A percentile compares a stretch with the other conserved stretches of the same genome.
Conservation (phyloP, 2,888 invertebrate genomes). For the Sisyra terminalis region DNA sequence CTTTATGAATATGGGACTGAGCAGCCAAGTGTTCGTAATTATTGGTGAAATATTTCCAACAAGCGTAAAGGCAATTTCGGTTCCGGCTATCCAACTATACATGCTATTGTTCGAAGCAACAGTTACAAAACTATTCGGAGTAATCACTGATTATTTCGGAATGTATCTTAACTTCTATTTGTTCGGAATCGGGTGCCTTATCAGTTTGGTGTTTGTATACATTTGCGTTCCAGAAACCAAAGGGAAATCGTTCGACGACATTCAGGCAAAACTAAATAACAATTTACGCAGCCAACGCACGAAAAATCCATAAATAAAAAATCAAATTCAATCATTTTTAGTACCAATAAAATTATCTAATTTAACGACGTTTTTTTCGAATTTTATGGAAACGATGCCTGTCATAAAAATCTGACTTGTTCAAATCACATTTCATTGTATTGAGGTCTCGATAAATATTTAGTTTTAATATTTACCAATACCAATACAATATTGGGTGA, state of each 20-base stretch:
- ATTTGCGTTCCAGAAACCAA: constrained; percentile 4
- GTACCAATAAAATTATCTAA: too few relatives aligned
- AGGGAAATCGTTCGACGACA: constrained; percentile 5
- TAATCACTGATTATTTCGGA: background rate
- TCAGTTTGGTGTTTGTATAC: constrained; percentile 3
- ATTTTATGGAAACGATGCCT: too few relatives aligned
- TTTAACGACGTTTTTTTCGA: too few relatives aligned
- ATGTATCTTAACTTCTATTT: constrained; percentile 1
- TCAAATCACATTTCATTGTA: too few relatives aligned
- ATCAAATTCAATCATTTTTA: too few relatives aligned
- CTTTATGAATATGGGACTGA: constrained; percentile 3
- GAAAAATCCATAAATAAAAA: too few relatives aligned
- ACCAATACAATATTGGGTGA: too few relatives aligned
- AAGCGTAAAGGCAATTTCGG: constrained; percentile 4
- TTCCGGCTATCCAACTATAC: background rate
- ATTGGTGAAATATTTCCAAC: constrained; percentile 4
- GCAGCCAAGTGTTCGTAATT: constrained; percentile 3
- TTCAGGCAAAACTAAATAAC: constrained; percentile 1
- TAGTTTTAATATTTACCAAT: too few relatives aligned
- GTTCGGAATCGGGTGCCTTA: background rate
- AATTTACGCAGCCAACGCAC: background rate
- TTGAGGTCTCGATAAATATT: too few relatives aligned
- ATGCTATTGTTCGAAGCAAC: constrained; percentile 1
- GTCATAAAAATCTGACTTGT: too few relatives aligned
- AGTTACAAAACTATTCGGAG: constrained; percentile 4